Evolutionary conservation across 1,140 invertebrate species (phyloP), one percentile per base, ranked within the genome.

Genomic region (Antheraea mylitta): DNA sequence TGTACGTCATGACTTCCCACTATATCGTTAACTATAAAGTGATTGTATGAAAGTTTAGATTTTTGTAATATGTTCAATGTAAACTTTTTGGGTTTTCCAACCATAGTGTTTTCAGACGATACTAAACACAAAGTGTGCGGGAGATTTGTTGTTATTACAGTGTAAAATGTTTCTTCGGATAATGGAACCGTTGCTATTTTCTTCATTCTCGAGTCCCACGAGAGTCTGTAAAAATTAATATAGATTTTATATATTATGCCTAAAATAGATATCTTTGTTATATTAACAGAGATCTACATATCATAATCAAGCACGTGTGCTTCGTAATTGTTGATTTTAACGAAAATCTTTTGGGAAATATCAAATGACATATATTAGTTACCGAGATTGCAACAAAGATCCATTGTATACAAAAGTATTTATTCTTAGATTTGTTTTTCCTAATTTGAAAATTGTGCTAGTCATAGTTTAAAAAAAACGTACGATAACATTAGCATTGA

Each of bases 151-250:
- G 68, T 76, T 9, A 81, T 59, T 0, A 66, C 66, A 0, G 42
- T 70, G 30, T 60, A 53, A 0, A 79, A 9, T 61, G 30, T 68
- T 65, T 76, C 71, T 71, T 78, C 77, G 30, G 81, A 70, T 8
- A 81, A 10, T 13, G 76, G 66, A 11, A 77, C 6, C 2, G 37
- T 7, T 9, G 60, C 37, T 10, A 83, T 66, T 69, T 74, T 75
- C 58, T 78, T 82, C 65, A 77, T 76, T 30, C 72, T 75, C 5
- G 77, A 72, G 18, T 79, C 80, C 80, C 77, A 82, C 8, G 83
- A 79, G 19, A 82, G 75, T 48, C 83, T 85, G 67, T n/a, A 66
- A 71, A 37, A 59, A 42, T 19, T 48, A 65, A 63, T 22, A 18
- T 18, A n/a, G 45, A 59, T 59, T 13, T 18, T n/a, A 66, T 30